Base-by-base conservation (phyloP, 2,888 invertebrate genomes). In the Drosophila peninsularis region DNA sequence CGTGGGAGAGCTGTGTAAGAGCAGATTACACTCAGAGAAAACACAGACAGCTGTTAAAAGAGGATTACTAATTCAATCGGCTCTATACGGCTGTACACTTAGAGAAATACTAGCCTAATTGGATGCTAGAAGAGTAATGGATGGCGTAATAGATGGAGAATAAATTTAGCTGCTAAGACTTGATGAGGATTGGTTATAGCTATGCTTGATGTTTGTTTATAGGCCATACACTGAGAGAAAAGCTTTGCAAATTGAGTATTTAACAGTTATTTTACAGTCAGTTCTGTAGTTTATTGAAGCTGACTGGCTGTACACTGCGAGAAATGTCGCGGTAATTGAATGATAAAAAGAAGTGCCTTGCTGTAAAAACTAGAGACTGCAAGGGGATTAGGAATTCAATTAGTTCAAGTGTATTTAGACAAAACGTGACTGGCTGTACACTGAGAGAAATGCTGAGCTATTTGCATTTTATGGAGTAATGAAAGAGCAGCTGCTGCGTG, bases 361-460 rank as follows among this genome's bases (percentile, higher is more conserved):
- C 10, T 27, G 7, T 2, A 10, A 24, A 9, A 39, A 39, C 39
- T 39, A 17, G 39, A 17, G 9, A n/a, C 37, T 39, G 37, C 0
- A 9, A 10, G 19, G 30, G 47, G 10, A 47, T 17, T 47, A 3
- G 17, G 5, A 47, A 19, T 32, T 47, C 45, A 45, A 45, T 44
- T 44, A 44, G 24, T 5, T 13, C 13, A 10, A 44, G 45, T n/a
- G 1, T n/a, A 27, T 49, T 49, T 32, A 32, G 14, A 49, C n/a
- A 5, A 30, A 45, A 45, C 10, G n/a, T 45, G 45, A 45, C n/a
- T 45, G 4, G n/a, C 17, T 19, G 11, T 50, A 14, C 49, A 50
- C 49, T 50, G 32, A 34, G 21, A 19, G 34, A 50, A 50, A 50
- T 50, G 7, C 13, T 34, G 49, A 14, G 13, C 13, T 19, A 41